Percentiles rank a stretch among this genome's conserved stretches.
Conservation (phyloP, 2,797 vertebrate species). For the Alauda arvensis region DNA sequence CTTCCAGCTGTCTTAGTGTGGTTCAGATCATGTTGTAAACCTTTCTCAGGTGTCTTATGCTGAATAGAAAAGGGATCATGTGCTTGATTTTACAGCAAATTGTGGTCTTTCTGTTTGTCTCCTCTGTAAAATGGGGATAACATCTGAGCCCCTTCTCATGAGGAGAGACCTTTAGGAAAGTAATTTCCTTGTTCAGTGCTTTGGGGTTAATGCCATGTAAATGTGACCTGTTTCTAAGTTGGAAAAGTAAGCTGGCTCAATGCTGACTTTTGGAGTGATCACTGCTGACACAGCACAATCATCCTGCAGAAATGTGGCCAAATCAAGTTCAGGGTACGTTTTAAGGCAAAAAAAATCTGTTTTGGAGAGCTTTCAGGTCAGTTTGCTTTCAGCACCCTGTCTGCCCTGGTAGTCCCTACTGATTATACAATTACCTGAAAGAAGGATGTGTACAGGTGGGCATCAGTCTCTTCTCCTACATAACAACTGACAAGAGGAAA, state of each 20-base stretch:
- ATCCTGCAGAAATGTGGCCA: background rate
- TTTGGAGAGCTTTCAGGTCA: background rate
- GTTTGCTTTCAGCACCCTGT: background rate
- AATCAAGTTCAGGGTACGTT: background rate
- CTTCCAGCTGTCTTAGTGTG: background rate
- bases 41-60: background rate
- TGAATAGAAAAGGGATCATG: background rate
- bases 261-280: background rate
- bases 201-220: background rate
- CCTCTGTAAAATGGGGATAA: background rate
- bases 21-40: background rate
- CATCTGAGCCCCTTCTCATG: rapidly evolving
- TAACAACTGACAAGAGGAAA: background rate
- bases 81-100: background rate
- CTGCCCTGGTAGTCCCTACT: background rate
- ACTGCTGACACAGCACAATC: background rate
- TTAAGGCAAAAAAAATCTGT: background rate
- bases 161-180: background rate
- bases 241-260: background rate
- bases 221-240: background rate
- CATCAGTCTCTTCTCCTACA: background rate
- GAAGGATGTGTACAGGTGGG: background rate
- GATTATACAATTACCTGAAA: background rate
- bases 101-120: background rate
- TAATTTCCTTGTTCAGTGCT: background rate